These are phyloP conservation scores for Parnassius apollo DNA, from an alignment of 2,888 invertebrate species.

Conservation along the genomic window DNA sequence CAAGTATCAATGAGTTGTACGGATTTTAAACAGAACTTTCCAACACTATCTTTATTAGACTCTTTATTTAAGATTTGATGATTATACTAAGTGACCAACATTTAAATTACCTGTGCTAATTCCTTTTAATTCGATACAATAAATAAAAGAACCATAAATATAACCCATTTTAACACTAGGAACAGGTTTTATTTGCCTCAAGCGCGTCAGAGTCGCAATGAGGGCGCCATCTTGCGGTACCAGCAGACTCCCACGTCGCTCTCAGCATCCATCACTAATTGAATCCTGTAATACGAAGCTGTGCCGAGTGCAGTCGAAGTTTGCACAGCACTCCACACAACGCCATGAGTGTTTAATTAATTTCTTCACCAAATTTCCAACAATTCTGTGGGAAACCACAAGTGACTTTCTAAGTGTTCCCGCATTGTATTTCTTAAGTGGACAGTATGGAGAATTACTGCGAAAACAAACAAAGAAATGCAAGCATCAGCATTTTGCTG, in stretches of 20 bases:
- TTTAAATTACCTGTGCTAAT: too few species aligned
- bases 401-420: conserved; percentile 15
- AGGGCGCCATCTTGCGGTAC: conserved; percentile 1
- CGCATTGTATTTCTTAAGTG: conserved; percentile 23
- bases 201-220: neutral
- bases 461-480: conserved; percentile 14
- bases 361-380: conserved; percentile 25
- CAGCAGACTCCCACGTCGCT: conserved; percentile 14
- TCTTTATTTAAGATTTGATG: too few species aligned
- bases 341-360: conserved; percentile 27
- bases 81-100: too few species aligned
- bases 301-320: conserved; percentile 33
- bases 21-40: too few species aligned
- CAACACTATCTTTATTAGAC: too few species aligned
- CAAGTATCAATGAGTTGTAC: too few species aligned
- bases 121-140: too few species aligned
- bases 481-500: conserved; percentile 13
- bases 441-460: conserved; percentile 17
- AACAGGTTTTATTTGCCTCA: neutral
- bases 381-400: conserved; percentile 18
- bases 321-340: conserved; percentile 34
- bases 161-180: neutral
- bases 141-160: too few species aligned
- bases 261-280: conserved; percentile 29
- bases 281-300: conserved; percentile 33